Conservation (phyloP, 2,113 vertebrate genomes). For the Heteronetta atricapilla region DNA sequence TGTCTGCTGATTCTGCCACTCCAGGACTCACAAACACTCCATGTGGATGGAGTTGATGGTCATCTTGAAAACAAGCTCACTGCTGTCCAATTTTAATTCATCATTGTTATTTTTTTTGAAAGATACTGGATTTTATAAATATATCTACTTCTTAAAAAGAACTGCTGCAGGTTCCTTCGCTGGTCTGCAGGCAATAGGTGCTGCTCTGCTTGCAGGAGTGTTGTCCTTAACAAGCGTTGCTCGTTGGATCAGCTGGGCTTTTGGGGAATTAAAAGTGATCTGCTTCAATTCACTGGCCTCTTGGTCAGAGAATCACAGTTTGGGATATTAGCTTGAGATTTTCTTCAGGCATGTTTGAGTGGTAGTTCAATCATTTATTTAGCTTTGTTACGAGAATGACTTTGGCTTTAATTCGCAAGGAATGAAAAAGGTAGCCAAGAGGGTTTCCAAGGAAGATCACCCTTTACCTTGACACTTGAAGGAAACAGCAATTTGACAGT, state of each 20-base stretch:
- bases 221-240: not conserved
- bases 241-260: not conserved
- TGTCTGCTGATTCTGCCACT: not conserved
- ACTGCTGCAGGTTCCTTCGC: not conserved
- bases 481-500: not conserved
- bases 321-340: not conserved
- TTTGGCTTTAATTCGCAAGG: not conserved
- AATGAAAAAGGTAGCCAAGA: not conserved
- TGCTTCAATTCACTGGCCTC: not conserved
- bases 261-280: not conserved
- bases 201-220: not conserved
- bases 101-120: not conserved
- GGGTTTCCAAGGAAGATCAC: not conserved
- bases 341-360: not conserved
- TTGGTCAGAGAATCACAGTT: not conserved
- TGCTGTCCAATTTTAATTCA: not conserved
- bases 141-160: not conserved
- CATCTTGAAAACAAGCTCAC: not conserved
- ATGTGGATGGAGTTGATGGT: not conserved
- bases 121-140: not conserved
- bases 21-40: not conserved
- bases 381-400: not conserved
- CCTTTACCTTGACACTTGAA: accelerated
- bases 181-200: not conserved
- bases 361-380: not conserved